Evolutionary conservation across 2,888 invertebrate genomes (phyloP).

Genomic region (Chouioia cunea): DNA sequence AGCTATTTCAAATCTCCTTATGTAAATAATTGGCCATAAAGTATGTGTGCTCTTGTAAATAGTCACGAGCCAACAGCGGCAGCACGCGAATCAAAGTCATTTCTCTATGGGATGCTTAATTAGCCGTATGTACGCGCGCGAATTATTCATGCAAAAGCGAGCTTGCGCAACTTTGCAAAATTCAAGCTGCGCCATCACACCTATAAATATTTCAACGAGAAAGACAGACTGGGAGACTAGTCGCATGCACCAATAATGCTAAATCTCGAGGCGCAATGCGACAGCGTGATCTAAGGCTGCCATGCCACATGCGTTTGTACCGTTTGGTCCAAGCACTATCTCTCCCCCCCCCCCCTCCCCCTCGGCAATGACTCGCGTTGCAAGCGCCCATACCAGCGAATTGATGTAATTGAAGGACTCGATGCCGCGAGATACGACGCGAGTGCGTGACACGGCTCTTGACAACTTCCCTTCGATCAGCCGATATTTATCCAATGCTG

Average conservation of each 20-base stretch:
- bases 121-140: not conserved
- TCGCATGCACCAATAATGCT: slow-evolving; percentile 15
- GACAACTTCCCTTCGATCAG: no score
- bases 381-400: slow-evolving; percentile 9
- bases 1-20: slow-evolving; percentile 25
- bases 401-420: slow-evolving; percentile 33
- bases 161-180: not conserved
- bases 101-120: slow-evolving; percentile 5
- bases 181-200: not conserved
- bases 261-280: not conserved
- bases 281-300: not conserved
- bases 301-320: not conserved
- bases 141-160: not conserved
- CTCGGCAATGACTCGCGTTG: no score
- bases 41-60: slow-evolving; percentile 8
- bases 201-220: slow-evolving; percentile 12
- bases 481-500: no score
- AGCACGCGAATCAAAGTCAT: slow-evolving; percentile 4
- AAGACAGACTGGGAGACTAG: no score
- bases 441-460: no score
- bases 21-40: slow-evolving; percentile 35
- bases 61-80: not conserved
- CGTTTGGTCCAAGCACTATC: slow-evolving; percentile 1
- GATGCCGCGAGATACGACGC: not conserved
- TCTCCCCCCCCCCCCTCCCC: not conserved